These are phyloP conservation scores for Lepidurus packardi DNA, from an alignment of 1,140 invertebrate genomes.

Conservation along the genomic window DNA sequence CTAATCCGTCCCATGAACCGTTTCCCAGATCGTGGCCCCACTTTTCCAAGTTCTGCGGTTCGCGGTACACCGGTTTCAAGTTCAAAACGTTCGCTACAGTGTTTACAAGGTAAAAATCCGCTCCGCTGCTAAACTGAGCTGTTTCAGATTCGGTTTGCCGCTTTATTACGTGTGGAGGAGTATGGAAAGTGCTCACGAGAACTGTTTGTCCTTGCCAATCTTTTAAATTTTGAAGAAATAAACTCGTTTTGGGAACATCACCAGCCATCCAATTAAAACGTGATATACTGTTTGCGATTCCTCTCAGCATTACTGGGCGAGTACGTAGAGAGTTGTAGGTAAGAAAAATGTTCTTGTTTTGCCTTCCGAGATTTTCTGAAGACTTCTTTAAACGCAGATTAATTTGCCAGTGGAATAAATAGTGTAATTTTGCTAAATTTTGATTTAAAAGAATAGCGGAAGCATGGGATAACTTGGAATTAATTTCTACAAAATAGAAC, in stretches of 20 bases:
- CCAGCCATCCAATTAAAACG: background rate
- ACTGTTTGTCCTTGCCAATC: background rate
- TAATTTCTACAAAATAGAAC: background rate
- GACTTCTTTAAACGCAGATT: background rate
- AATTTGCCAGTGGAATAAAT: background rate
- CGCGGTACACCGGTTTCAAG: background rate
- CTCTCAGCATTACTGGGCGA: background rate
- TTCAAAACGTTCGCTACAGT: background rate
- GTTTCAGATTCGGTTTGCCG: background rate
- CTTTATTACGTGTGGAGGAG: background rate
- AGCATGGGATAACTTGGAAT: background rate
- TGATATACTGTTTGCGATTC: background rate
- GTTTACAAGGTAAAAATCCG: background rate
- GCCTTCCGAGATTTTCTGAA: background rate
- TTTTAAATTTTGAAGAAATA: background rate
- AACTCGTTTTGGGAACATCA: background rate
- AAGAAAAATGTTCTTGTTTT: background rate
- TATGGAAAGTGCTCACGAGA: background rate
- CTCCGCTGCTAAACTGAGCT: background rate
- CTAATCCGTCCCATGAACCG: constrained; percentile 38
- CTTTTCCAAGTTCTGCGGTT: constrained; percentile 29
- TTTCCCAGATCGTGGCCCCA: constrained; percentile 38
- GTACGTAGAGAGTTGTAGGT: background rate
- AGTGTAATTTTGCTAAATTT: background rate
- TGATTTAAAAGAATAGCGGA: background rate